Conservation (phyloP, 1,140 invertebrate species). For the Harpegnathos saltator region DNA sequence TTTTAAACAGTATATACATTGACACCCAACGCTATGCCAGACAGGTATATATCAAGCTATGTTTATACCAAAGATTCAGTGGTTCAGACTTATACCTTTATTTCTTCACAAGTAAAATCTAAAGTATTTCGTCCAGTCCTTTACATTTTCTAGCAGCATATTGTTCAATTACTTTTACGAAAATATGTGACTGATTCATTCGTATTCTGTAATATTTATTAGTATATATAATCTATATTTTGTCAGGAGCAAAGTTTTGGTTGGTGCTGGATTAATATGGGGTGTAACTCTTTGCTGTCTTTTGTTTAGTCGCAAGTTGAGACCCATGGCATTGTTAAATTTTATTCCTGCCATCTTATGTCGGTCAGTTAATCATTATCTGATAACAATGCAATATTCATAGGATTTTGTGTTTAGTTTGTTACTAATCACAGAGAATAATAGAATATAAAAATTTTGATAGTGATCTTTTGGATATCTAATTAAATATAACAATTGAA, state of each 20-base stretch:
- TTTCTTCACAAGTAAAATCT: slow-evolving; percentile 3
- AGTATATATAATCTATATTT: slow-evolving; percentile 36
- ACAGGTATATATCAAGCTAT: slow-evolving; percentile 70
- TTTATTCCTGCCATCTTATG: slow-evolving; percentile 71
- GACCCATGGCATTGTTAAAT: slow-evolving; percentile 63
- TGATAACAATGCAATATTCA: neutral
- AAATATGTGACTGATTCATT: neutral
- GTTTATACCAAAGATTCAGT: neutral
- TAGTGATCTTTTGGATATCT: neutral
- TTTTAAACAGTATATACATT: slow-evolving; percentile 49
- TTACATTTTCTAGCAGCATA: neutral
- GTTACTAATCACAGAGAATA: neutral
- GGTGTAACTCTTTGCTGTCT: slow-evolving; percentile 71
- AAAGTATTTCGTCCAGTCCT: slow-evolving; percentile 3
- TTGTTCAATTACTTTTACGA: neutral
- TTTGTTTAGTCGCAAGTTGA: slow-evolving; percentile 68
- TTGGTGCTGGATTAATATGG: slow-evolving; percentile 71
- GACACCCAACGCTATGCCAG: slow-evolving; percentile 70
- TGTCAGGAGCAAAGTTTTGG: slow-evolving; percentile 73
- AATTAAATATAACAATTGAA: neutral
- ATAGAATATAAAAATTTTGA: neutral
- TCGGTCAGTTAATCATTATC: slow-evolving; percentile 67
- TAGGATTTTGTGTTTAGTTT: neutral
- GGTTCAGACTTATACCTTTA: neutral
- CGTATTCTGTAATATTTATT: neutral